Evolutionary conservation across 2,888 invertebrate genomes (phyloP), one percentile per base, ranked within the genome.

Genomic region (Lottia scabra): DNA sequence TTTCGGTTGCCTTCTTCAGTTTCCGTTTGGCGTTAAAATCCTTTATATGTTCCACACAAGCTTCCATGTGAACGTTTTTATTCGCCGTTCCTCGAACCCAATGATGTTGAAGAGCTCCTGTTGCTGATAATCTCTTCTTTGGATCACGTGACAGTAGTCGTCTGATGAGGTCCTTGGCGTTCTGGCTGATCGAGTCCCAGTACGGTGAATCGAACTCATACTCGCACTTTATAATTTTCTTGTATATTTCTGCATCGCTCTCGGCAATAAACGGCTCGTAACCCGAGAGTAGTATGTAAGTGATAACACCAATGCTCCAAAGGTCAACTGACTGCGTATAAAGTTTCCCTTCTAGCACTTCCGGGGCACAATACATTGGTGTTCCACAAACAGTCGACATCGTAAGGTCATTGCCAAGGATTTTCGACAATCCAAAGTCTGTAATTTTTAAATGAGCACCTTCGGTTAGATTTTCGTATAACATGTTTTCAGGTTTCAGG

Each of bases 341-440:
- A 15, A 62, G 65, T 12, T 72, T 71, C 3, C 87, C 86, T 44
- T 78, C 76, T 38, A 89, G 77, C 12, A 89, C 81, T 77, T 89
- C 89, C 43, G 89, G 89, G 43, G 89, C 56, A 82, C 90, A 90
- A 73, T 90, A 91, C 12, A 89, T 90, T 5, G 90, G 90, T 1
- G 90, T 90, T 23, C 90, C 90, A 84, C 91, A 91, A 10, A 91
- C 89, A 23, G 90, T 90, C 72, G 84, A 83, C 84, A 90, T 89
- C 38, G 86, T 84, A 15, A 88, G 85, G 43, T 89, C 83, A 26
- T 85, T 81, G 38, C 84, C 85, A 8, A 89, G 77, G n/a, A 90
- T 86, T 78, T 89, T 90, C 19, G 91, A 89, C 70, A 91, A 86
- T n/a, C 91, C 91, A 82, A 91, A 91, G 80, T 91, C 91, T 72